Evolutionary conservation across 2,113 vertebrate species (phyloP).

Genomic region (Elephas maximus): DNA sequence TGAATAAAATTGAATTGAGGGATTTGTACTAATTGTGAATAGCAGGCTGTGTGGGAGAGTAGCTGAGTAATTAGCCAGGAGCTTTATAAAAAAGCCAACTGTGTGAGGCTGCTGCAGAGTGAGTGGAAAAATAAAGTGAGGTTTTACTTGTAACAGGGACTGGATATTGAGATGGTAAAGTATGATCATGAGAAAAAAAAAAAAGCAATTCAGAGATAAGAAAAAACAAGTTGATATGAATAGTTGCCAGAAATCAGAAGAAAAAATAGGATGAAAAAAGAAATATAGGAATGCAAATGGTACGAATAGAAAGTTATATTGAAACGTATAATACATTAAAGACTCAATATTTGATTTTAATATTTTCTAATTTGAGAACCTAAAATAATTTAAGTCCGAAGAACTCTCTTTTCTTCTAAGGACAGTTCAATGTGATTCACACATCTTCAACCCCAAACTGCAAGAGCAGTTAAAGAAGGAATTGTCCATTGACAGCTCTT

Average conservation of each 20-base stretch:
- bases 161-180: constrained; percentile 44
- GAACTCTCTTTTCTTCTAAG: background rate
- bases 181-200: constrained; percentile 28
- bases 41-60: constrained; percentile 65
- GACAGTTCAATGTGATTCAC: background rate
- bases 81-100: constrained; percentile 58
- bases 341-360: background rate
- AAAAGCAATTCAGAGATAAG: constrained; percentile 34
- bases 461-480: background rate
- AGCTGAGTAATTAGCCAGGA: constrained; percentile 60
- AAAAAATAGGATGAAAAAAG: background rate
- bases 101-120: constrained; percentile 51
- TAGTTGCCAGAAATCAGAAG: constrained; percentile 1
- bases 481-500: background rate
- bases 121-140: constrained; percentile 65
- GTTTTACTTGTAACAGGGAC: constrained; percentile 40
- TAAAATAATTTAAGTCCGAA: background rate
- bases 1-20: constrained; percentile 72
- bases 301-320: background rate
- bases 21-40: constrained; percentile 76
- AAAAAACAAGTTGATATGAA: background rate
- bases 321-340: constrained; percentile 2
- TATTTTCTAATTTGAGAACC: background rate
- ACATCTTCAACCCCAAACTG: background rate
- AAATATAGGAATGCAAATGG: background rate